phyloP scores from a whole-genome alignment of 2,888 invertebrate genomes.

The Cheiracanthium punctorium region DNA sequence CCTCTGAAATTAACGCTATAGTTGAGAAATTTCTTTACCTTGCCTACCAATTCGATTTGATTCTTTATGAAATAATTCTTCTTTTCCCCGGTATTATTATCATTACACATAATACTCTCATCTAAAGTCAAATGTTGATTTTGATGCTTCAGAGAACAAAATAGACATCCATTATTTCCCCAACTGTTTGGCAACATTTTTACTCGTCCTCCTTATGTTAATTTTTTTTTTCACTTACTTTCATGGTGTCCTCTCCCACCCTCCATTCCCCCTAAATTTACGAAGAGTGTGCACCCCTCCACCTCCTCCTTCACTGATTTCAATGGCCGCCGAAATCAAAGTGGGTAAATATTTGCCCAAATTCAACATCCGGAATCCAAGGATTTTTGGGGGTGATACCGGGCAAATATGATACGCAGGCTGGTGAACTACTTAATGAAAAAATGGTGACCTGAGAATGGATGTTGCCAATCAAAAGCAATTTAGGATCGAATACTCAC shows the following conservation, averaged over 20 bases:
- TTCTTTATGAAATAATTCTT: not conserved
- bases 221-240: not conserved
- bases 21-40: too few relatives aligned
- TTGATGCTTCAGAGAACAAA: not conserved
- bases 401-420: not conserved
- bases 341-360: slow-evolving; percentile 9
- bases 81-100: not conserved
- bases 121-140: slow-evolving; percentile 4
- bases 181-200: not conserved
- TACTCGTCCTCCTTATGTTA: not conserved
- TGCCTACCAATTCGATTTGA: too few relatives aligned
- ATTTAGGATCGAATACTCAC: not conserved
- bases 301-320: not conserved
- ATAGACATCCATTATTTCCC: not conserved
- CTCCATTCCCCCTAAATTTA: not conserved
- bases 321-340: not conserved
- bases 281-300: not conserved
- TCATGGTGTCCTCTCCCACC: not conserved
- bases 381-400: slow-evolving; percentile 8
- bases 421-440: not conserved
- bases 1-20: too few relatives aligned
- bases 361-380: slow-evolving; percentile 1
- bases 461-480: not conserved
- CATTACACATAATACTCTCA: not conserved
- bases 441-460: not conserved